phyloP scores from a whole-genome alignment of 2,888 invertebrate genomes.

The Cheilosia variabilis region DNA sequence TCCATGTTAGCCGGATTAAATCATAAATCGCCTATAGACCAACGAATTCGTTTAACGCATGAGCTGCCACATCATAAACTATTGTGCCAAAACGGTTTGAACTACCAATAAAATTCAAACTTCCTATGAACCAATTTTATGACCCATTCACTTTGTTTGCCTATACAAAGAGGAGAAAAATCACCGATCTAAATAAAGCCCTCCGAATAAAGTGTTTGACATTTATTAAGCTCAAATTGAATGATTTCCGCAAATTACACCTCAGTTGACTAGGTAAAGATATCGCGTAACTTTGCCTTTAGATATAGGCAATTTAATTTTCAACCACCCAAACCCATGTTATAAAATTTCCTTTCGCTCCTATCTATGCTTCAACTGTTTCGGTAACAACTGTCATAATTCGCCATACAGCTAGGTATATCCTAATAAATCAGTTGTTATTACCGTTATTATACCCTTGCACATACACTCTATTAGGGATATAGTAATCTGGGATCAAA shows the following conservation, averaged over 20 bases:
- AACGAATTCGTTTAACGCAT: neutral
- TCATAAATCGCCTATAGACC: neutral
- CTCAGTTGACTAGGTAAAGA: slow-evolving; percentile 28
- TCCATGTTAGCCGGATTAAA: neutral
- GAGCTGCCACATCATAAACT: slow-evolving; percentile 5
- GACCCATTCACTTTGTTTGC: neutral
- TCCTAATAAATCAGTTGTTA: slow-evolving; percentile 69
- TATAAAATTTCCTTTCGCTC: slow-evolving; percentile 14
- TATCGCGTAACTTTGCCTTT: slow-evolving; percentile 1
- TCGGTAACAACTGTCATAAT: slow-evolving; percentile 58
- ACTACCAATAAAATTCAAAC: neutral
- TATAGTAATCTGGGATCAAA: neutral
- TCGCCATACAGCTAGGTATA: slow-evolving; percentile 60
- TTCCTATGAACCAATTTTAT: neutral
- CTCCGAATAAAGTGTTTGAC: slow-evolving; percentile 47
- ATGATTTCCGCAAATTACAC: slow-evolving; percentile 59
- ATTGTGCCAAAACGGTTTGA: neutral
- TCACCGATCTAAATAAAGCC: slow-evolving; percentile 17
- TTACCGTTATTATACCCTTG: slow-evolving; percentile 60
- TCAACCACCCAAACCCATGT: slow-evolving; percentile 11
- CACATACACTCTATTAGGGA: slow-evolving; percentile 26
- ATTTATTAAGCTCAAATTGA: slow-evolving; percentile 53
- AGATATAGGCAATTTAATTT: neutral
- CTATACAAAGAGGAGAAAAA: slow-evolving; percentile 4
- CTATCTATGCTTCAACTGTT: slow-evolving; percentile 34